Base-by-base conservation (phyloP, 2,797 vertebrate genomes). In the Rhabdophis nuchalis region DNA sequence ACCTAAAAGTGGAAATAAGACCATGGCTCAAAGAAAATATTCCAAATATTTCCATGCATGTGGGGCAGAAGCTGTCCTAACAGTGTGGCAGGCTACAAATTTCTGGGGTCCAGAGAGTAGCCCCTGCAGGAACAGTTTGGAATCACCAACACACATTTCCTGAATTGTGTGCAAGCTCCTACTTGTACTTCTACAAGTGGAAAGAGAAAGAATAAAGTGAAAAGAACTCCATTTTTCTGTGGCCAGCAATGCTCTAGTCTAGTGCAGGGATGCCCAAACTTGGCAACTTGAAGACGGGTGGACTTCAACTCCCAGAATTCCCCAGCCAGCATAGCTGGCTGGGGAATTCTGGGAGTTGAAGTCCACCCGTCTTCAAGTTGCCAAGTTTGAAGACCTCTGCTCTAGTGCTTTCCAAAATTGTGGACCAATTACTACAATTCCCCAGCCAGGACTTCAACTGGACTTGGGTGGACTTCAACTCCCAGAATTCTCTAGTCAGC, bases 1-100 rank as follows among this genome's bases (percentile, higher is more conserved):
- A 85, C 99, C 99, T 99, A 94, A 3, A 95, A 93, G 85, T 7
- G 87, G 46, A 88, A 61, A 92, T 20, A 5, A 88, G 29, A 64
- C 9, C 36, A n/a, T 3, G 18, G 29, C 4, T 46, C 20, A 46
- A 82, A 82, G 41, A 46, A 82, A 82, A 77, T 23, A 41, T 0
- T 41, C 8, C 8, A 5, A 77, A 41, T 77, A 41, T 68, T 77
- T 77, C 29, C 36, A 5, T 18, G 53, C 32, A 27, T 12, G n/a
- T 14, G 29, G 60, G 25, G 36, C 25, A 18, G 16, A 16, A 77
- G 68, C 32, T 36, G 16, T 6, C 54, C 41, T 50, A 29, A 4
- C 2, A 64, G 23, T 5, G 25, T 23, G 5, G 7, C 9, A 68
- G 1, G 23, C 4, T 60, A 72, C n/a, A 52, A 58, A 13, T n/a